Conservation (phyloP, 2,888 invertebrate genomes). For the Argyra leucocephala region DNA sequence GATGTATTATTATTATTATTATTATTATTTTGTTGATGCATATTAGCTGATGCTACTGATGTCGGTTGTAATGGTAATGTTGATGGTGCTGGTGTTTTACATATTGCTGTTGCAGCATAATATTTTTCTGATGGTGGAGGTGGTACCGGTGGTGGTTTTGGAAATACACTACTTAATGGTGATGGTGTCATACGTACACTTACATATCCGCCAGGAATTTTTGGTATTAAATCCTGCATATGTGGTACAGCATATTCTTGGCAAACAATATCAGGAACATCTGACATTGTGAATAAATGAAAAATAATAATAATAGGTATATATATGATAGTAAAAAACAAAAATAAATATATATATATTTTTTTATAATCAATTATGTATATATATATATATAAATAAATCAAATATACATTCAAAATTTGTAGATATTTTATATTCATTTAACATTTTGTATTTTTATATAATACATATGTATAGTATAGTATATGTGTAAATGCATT, state of each 20-base stretch:
- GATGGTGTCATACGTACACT: slow-evolving; percentile 37
- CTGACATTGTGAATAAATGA: slow-evolving; percentile 34
- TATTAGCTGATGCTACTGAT: slow-evolving; percentile 18
- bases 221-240: slow-evolving; percentile 46
- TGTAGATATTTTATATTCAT: too few relatives aligned
- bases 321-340: background rate
- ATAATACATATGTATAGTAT: too few relatives aligned
- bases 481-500: too few relatives aligned
- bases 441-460: too few relatives aligned
- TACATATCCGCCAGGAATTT: slow-evolving; percentile 25
- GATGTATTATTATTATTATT: background rate
- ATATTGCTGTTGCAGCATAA: slow-evolving; percentile 62
- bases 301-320: slow-evolving; percentile 15
- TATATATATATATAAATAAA: too few relatives aligned
- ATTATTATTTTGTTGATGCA: slow-evolving; percentile 16
- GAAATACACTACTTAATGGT: slow-evolving; percentile 46
- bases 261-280: slow-evolving; percentile 52
- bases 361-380: too few relatives aligned
- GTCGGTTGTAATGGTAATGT: slow-evolving; percentile 23
- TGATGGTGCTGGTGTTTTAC: slow-evolving; percentile 39
- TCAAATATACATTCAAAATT: too few relatives aligned
- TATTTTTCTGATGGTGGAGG: slow-evolving; percentile 62
- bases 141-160: slow-evolving; percentile 53
- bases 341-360: too few relatives aligned
- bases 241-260: slow-evolving; percentile 57